A percentile compares a stretch with the other conserved stretches of the same genome.
Conservation (phyloP, 2,797 vertebrate species). For the Leucoraja ocellata region DNA sequence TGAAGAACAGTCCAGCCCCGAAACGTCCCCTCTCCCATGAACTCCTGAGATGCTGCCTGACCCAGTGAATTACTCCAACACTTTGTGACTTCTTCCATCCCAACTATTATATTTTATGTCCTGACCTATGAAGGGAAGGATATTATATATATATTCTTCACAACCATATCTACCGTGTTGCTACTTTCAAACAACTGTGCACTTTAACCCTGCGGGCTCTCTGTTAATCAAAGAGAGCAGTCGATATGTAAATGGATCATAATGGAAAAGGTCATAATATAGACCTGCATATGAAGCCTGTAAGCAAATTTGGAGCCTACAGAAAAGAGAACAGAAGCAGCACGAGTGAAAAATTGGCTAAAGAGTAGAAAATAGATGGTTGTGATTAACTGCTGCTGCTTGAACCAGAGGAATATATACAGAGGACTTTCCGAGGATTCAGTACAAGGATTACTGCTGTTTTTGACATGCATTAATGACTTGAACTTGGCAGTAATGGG, state of each 20-base stretch:
- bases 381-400: neutral
- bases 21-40: no score
- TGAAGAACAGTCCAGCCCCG: no score
- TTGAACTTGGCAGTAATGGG: neutral
- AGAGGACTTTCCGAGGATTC: neutral
- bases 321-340: neutral
- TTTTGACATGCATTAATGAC: neutral
- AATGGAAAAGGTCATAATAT: neutral
- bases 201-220: no score
- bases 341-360: neutral
- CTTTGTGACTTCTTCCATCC: no score
- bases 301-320: neutral
- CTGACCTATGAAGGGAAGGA: no score
- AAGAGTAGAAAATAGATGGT: neutral
- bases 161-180: no score
- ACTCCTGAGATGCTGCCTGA: no score
- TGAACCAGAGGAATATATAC: neutral
- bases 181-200: no score
- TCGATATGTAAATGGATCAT: neutral
- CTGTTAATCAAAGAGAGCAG: neutral
- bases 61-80: no score
- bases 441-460: neutral
- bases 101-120: no score
- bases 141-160: no score
- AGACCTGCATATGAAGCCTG: neutral